Evolutionary conservation across 30 jellyfish, hydroid and myxozoan species (phyloP), one percentile per base, ranked within the genome.

Genomic region (Chironex yamaguchii): DNA sequence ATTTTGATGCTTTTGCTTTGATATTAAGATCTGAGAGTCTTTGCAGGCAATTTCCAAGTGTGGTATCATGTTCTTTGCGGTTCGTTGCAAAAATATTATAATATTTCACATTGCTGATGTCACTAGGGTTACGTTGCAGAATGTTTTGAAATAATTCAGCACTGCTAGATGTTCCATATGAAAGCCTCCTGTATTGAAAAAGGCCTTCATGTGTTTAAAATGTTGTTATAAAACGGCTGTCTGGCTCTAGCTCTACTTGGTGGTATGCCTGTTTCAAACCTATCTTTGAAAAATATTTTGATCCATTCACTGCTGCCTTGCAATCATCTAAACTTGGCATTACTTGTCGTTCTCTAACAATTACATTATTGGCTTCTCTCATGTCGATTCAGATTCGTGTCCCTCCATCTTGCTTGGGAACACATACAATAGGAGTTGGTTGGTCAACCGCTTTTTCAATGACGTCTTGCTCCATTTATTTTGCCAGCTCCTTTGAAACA

Each of bases 81-180:
- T n/a, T n/a, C n/a, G n/a, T n/a, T n/a, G n/a, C n/a, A n/a, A n/a
- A n/a, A n/a, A n/a, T n/a, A n/a, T n/a, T n/a, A n/a, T n/a, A n/a
- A 48, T 81, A 64, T 42, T 81, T 81, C 29, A 81, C 91, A 31
- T 66, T 36, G 52, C 30, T 21, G 1, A 62, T 79, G 76, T 79
- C 90, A 36, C 90, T 53, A 26, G 64, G 71, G 30, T 79, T 79
- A 13, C 90, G 69, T 79, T 79, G 81, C 3, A 63, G 75, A 9
- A 63, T 36, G 50, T 80, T 80, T 49, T 80, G 75, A 36, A 80
- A 80, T 32, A 80, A 48, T 36, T 80, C 91, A 17, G 84, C 91
- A 34, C 48, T 62, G 34, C 91, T 80, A 28, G 75, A 62, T 25
- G 83, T 80, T 21, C 83, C 91, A 62, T 80, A 79, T 49, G 33